Conservation (phyloP, 2,888 invertebrate genomes). For the Koerneria pararmatus region DNA sequence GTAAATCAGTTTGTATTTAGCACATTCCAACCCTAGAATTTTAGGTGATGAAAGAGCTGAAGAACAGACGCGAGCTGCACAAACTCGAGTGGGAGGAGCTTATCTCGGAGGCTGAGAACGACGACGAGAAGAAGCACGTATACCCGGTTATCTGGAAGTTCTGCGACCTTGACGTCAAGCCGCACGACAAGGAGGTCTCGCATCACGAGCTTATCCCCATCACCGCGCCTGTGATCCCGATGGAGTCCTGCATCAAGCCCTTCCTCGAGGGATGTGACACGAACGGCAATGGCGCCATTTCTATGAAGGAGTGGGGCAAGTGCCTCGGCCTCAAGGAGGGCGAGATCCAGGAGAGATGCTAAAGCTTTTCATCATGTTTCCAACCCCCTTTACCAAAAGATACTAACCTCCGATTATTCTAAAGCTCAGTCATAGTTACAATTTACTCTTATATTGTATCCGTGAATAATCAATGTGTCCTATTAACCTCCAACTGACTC, state of each 20-base stretch:
- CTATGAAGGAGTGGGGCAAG: constrained; percentile 83
- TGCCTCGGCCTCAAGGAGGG: constrained; percentile 75
- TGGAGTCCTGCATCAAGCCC: constrained; percentile 95
- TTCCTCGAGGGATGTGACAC: constrained; percentile 87
- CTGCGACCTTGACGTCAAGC: constrained; percentile 89
- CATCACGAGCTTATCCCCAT: constrained; percentile 93
- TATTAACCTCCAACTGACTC: too few species aligned
- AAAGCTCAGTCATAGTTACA: too few species aligned
- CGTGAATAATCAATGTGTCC: too few species aligned
- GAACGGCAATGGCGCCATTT: constrained; percentile 83
- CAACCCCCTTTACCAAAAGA: too few species aligned
- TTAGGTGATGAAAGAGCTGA: constrained; percentile 59
- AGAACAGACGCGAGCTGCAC: constrained; percentile 59
- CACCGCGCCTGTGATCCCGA: constrained; percentile 84
- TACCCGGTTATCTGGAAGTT: constrained; percentile 94
- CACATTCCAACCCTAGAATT: too few species aligned
- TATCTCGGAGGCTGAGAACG: constrained; percentile 77
- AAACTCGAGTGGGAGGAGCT: constrained; percentile 75
- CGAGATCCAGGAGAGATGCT: constrained; percentile 56
- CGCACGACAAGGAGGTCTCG: constrained; percentile 79
- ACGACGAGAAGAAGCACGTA: constrained; percentile 60
- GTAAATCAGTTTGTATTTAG: too few species aligned
- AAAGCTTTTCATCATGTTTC: constrained; percentile 21
- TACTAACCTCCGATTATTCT: too few species aligned
- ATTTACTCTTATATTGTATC: too few species aligned